These are phyloP conservation scores for Mionectes macconnelli DNA, from an alignment of 2,113 vertebrate genomes.

Conservation along the genomic window DNA sequence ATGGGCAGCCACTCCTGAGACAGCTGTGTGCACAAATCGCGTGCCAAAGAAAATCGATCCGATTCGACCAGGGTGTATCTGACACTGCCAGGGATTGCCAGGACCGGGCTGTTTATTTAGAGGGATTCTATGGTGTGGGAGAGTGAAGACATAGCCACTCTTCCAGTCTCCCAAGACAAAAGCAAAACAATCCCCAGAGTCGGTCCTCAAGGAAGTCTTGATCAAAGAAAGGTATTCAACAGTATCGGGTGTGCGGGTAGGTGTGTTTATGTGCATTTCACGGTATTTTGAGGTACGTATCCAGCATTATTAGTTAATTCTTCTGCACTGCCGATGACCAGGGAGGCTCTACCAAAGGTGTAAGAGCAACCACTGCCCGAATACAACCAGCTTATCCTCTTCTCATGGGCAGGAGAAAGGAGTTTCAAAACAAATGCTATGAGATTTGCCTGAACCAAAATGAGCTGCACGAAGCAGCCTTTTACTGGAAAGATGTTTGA, in stretches of 20 bases:
- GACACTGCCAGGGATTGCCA: background rate
- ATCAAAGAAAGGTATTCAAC: background rate
- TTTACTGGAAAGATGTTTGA: constrained; percentile 79
- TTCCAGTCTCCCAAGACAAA: background rate
- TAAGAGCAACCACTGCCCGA: background rate
- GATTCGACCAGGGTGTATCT: background rate
- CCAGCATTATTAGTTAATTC: background rate
- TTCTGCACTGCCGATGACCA: background rate
- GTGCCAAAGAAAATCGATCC: background rate
- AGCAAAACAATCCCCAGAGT: background rate
- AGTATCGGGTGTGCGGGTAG: background rate
- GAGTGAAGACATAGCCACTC: background rate
- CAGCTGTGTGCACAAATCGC: background rate
- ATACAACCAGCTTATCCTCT: background rate
- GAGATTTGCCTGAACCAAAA: background rate
- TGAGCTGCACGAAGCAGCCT: constrained; percentile 18
- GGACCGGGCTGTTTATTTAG: background rate
- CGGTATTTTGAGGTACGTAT: background rate
- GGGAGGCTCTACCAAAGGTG: background rate
- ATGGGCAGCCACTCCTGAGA: background rate
- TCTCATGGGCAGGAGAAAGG: background rate
- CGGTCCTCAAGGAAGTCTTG: background rate
- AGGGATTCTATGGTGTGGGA: background rate
- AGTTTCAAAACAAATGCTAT: background rate
- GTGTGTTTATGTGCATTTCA: background rate